A percentile compares a stretch with the other conserved stretches of the same genome.
Evolutionary conservation across 2,113 vertebrate genomes (phyloP).

Genomic region (Oceanites oceanicus): DNA sequence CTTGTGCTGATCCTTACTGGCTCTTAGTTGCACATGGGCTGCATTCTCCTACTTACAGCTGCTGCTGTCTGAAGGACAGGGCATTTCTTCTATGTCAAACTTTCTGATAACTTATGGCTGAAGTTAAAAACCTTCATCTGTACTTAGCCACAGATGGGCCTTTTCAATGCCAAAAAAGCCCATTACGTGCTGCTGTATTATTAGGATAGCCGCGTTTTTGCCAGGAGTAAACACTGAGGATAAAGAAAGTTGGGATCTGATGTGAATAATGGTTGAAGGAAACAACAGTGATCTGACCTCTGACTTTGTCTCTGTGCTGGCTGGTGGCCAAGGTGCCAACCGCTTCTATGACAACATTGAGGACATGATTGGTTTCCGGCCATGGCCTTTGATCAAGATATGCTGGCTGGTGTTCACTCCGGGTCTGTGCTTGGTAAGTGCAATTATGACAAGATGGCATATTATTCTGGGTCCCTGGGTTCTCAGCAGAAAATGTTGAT

Average conservation of each 20-base stretch:
- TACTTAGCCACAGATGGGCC: background rate
- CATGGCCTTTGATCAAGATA: slow-evolving; percentile 84
- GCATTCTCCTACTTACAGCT: background rate
- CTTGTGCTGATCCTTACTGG: too few species aligned
- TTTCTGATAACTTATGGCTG: background rate
- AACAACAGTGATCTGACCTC: background rate
- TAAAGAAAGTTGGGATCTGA: background rate
- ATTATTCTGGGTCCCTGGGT: background rate
- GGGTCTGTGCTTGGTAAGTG: slow-evolving; percentile 85
- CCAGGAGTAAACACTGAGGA: background rate
- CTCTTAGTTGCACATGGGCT: background rate
- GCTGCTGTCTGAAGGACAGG: background rate
- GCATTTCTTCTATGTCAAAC: background rate
- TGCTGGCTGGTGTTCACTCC: slow-evolving; percentile 91
- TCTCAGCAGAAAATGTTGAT: background rate
- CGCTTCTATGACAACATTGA: slow-evolving; percentile 90
- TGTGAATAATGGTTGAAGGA: background rate
- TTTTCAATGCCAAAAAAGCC: background rate
- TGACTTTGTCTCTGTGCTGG: background rate
- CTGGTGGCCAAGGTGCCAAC: slow-evolving; percentile 77
- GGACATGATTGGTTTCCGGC: slow-evolving; percentile 95
- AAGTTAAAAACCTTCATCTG: background rate
- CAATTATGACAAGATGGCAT: background rate
- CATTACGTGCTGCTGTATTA: background rate
- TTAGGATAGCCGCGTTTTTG: background rate